Percentiles rank a stretch among this genome's conserved stretches.
These are phyloP conservation scores for Pseudorhombus dupliciocellatus DNA, from an alignment of 2,113 vertebrate genomes.

Conservation along the genomic window DNA sequence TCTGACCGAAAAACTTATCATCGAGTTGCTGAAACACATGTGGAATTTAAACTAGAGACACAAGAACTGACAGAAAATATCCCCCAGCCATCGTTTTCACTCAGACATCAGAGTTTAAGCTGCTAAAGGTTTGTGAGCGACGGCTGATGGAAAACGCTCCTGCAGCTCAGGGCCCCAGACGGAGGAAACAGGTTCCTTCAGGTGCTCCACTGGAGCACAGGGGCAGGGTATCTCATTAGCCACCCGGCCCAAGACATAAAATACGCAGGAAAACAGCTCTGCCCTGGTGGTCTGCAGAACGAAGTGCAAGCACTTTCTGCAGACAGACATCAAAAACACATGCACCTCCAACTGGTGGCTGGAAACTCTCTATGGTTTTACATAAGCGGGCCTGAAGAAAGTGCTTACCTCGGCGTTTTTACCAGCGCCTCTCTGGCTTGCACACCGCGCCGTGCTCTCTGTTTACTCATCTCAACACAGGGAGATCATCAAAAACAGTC, in stretches of 20 bases:
- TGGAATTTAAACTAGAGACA: constrained; percentile 15
- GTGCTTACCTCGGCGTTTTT: constrained; percentile 40
- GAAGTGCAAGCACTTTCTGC: constrained; percentile 21
- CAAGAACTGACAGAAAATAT: constrained; percentile 6
- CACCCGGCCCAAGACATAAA: constrained; percentile 23
- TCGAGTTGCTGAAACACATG: not conserved
- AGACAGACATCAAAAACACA: constrained; percentile 32
- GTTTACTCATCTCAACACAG: constrained; percentile 22
- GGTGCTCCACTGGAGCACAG: constrained; percentile 32
- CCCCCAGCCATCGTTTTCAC: not conserved
- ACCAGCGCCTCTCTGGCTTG: constrained; percentile 3
- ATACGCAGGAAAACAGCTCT: constrained; percentile 31
- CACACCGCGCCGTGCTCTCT: constrained; percentile 12
- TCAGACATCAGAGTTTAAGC: not conserved
- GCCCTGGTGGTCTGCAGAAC: constrained; percentile 51
- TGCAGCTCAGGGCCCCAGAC: constrained; percentile 36
- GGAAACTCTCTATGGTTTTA: constrained; percentile 33
- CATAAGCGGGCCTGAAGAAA: constrained; percentile 20
- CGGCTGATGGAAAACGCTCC: constrained; percentile 35
- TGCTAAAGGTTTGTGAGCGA: constrained; percentile 29
- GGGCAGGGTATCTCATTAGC: constrained; percentile 45
- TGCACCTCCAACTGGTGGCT: constrained; percentile 14
- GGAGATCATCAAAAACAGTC: constrained; percentile 22
- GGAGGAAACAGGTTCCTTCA: constrained; percentile 44
- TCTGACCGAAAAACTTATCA: not conserved